These are phyloP conservation scores for Varecia variegata DNA, from an alignment of 2,797 vertebrate genomes.

Conservation along the genomic window DNA sequence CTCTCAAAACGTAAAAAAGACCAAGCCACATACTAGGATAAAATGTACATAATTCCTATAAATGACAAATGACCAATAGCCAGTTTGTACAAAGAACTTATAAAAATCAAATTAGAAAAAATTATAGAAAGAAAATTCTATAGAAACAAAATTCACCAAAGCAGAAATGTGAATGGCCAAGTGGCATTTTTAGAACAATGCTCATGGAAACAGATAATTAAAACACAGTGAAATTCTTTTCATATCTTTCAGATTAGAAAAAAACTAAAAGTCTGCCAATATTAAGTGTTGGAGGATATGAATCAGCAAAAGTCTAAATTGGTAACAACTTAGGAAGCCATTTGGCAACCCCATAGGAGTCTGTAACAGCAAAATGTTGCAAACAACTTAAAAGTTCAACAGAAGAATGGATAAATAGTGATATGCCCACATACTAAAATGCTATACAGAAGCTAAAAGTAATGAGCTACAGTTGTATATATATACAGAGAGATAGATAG, in stretches of 20 bases:
- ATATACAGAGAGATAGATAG: neutral
- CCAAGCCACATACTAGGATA: neutral
- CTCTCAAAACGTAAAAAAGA: neutral
- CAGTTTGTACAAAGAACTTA: neutral
- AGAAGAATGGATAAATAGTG: neutral
- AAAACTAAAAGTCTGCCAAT: conserved; percentile 16
- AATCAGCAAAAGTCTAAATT: neutral
- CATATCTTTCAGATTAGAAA: neutral
- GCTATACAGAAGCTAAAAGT: neutral
- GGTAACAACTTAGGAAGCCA: neutral
- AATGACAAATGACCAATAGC: neutral
- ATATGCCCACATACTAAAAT: neutral
- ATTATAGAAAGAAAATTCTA: conserved; percentile 19
- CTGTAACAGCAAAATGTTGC: neutral
- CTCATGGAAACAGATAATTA: neutral
- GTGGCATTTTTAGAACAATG: neutral
- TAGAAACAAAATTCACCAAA: conserved; percentile 21
- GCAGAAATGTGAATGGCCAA: neutral
- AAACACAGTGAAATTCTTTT: conserved; percentile 21
- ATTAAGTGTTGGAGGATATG: neutral
- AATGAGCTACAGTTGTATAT: neutral
- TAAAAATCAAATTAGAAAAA: neutral
- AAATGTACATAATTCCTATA: neutral
- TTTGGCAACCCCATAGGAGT: neutral
- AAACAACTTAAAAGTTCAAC: neutral